These are phyloP conservation scores for Siniperca undulata DNA, from an alignment of 2,797 vertebrate species.

Conservation along the genomic window DNA sequence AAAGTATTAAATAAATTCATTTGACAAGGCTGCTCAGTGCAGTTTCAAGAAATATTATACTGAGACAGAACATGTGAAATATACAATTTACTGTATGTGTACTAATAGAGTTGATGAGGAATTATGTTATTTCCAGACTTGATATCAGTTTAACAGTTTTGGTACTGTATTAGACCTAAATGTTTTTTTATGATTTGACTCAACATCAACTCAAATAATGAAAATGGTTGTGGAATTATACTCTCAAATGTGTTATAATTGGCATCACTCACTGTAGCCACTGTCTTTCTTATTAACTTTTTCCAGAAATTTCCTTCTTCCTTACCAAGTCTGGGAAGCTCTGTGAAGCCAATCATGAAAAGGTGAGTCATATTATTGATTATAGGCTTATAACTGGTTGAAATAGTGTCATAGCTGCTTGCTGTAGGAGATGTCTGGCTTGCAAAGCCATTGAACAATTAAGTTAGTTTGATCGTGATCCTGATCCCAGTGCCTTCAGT, in stretches of 20 bases:
- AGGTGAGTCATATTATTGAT: background rate
- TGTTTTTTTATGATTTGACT: background rate
- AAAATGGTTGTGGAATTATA: background rate
- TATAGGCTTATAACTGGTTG: constrained; percentile 3
- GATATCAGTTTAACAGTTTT: background rate
- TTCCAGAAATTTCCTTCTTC: background rate
- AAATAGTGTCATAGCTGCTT: constrained; percentile 8
- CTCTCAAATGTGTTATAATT: background rate
- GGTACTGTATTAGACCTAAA: background rate
- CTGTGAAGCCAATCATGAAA: background rate
- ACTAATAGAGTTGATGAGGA: constrained; percentile 18
- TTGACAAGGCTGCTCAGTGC: constrained; percentile 9
- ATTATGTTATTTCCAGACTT: constrained; percentile 20
- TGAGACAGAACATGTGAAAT: constrained; percentile 20
- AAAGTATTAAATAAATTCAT: constrained; percentile 40
- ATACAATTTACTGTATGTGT: constrained; percentile 14
- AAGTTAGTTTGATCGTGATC: constrained; percentile 9
- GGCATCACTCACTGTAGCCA: background rate
- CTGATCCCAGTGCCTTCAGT: constrained; percentile 14
- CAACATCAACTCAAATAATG: background rate
- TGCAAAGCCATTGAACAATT: constrained; percentile 6
- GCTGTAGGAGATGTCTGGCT: background rate
- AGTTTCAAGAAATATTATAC: constrained; percentile 26
- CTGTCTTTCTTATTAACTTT: background rate
- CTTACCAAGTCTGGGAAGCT: background rate